Conservation (phyloP, 2,888 invertebrate genomes). For the Helicoverpa assulta region DNA sequence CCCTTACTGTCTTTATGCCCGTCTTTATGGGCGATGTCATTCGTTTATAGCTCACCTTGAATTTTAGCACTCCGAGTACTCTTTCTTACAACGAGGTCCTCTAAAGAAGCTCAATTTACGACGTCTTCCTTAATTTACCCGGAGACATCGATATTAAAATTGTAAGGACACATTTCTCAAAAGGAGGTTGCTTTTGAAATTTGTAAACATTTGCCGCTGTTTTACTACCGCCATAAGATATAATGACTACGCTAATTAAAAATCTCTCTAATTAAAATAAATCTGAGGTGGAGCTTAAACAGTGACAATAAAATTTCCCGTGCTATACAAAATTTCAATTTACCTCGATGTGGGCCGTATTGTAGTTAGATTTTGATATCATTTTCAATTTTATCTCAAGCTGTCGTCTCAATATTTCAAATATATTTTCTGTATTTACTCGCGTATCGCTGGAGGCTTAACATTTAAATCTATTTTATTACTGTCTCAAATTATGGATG, state of each 20-base stretch:
- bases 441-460: conserved; percentile 59
- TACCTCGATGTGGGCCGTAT: conserved; percentile 63
- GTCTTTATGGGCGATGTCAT: conserved; percentile 71
- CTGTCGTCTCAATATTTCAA: conserved; percentile 62
- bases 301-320: conserved; percentile 57
- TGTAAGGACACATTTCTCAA: conserved; percentile 29
- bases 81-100: conserved; percentile 40
- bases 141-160: conserved; percentile 53
- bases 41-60: conserved; percentile 76
- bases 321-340: conserved; percentile 53
- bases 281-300: conserved; percentile 70
- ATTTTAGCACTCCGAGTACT: conserved; percentile 60
- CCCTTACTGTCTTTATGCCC: conserved; percentile 65
- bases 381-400: conserved; percentile 60
- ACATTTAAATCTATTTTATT: conserved; percentile 61
- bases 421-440: conserved; percentile 40
- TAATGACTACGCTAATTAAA: conserved; percentile 45
- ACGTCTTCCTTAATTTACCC: conserved; percentile 55
- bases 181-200: conserved; percentile 28
- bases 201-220: conserved; percentile 24
- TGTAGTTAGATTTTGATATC: conserved; percentile 71
- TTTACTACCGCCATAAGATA: conserved; percentile 41
- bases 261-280: conserved; percentile 62
- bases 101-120: conserved; percentile 58
- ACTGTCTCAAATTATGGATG: conserved; percentile 47